A percentile compares a stretch with the other conserved stretches of the same genome.
These are phyloP conservation scores for Remorina albescens DNA, from an alignment of 2,797 vertebrate genomes.

Conservation along the genomic window DNA sequence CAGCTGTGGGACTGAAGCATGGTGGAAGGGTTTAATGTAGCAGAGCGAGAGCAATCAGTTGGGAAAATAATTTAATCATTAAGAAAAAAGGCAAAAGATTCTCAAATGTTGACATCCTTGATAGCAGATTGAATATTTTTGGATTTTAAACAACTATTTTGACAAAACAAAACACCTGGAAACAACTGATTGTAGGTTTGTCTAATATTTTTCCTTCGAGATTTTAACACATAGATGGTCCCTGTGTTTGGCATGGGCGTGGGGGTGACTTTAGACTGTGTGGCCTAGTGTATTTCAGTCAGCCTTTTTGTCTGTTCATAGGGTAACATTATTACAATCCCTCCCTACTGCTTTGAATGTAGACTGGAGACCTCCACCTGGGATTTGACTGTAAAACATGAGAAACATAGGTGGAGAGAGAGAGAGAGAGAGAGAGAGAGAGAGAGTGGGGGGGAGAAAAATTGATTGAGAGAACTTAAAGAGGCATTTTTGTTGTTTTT, in stretches of 20 bases:
- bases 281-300: no score
- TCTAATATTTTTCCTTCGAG: neutral
- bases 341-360: constrained; percentile 52
- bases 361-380: constrained; percentile 60
- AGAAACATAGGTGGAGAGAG: constrained; percentile 51
- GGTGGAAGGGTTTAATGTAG: neutral
- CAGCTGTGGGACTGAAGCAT: neutral
- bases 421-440: neutral
- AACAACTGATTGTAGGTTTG: no score
- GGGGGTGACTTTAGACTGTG: no score
- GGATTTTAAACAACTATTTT: neutral
- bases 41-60: neutral
- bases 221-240: no score
- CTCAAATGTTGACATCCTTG: neutral
- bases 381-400: constrained; percentile 70
- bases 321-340: constrained; percentile 68
- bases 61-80: neutral
- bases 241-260: no score
- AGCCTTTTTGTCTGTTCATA: constrained; percentile 76
- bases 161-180: neutral
- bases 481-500: no score
- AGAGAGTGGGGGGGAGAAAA: constrained; percentile 74
- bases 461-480: constrained; percentile 61
- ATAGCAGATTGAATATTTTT: neutral
- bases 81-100: neutral